phyloP scores from a whole-genome alignment of 2,113 vertebrate species.

The Ailuropoda melanoleuca region DNA sequence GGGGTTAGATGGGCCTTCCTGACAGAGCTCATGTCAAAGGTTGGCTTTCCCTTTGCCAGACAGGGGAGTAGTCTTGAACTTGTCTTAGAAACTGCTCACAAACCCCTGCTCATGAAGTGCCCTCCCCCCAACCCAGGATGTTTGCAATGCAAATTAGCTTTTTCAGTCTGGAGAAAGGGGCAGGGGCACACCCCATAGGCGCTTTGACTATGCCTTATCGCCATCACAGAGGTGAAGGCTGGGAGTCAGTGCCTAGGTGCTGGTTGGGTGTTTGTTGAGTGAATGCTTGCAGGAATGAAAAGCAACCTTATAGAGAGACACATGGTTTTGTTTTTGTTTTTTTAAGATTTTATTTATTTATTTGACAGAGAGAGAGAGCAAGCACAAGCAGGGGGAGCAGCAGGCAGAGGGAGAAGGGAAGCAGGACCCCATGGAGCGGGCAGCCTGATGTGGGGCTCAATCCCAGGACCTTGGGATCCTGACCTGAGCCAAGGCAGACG shows the following conservation, averaged over 20 bases:
- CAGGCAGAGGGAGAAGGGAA: no score
- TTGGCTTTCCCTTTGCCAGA: neutral
- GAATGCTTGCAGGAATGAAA: neutral
- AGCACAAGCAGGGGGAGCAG: no score
- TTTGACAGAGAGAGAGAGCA: no score
- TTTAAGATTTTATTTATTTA: no score
- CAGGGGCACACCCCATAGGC: accelerated
- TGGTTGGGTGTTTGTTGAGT: neutral
- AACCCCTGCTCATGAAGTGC: neutral
- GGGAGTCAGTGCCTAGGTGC: neutral
- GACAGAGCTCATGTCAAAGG: neutral
- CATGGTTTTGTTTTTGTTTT: no score
- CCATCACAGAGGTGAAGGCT: neutral
- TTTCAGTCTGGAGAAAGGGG: neutral
- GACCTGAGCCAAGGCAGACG: no score
- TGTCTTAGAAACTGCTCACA: neutral
- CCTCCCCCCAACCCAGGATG: neutral
- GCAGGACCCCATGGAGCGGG: no score
- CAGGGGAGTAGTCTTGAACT: neutral
- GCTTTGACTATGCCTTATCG: neutral
- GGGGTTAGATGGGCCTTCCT: neutral
- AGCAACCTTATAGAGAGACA: neutral
- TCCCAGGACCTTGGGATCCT: no score
- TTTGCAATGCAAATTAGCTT: constrained; percentile 37
- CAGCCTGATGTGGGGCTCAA: no score